A percentile compares a stretch with the other conserved stretches of the same genome.
These are phyloP conservation scores for Vimba vimba DNA, from an alignment of 2,113 vertebrate genomes.

Conservation along the genomic window DNA sequence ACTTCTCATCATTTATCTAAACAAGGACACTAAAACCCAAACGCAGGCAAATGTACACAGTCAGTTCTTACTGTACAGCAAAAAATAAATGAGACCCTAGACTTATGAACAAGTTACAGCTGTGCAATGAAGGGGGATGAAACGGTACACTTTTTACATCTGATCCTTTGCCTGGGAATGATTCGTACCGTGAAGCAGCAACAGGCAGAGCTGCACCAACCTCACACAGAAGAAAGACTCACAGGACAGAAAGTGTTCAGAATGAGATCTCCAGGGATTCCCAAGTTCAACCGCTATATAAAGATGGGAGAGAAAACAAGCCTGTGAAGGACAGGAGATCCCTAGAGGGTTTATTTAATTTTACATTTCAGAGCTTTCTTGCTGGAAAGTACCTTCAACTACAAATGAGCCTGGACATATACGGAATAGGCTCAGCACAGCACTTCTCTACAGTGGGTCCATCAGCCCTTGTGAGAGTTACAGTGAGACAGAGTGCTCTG, in stretches of 20 bases:
- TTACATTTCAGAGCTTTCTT: conserved; percentile 40
- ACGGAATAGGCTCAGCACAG: conserved; percentile 17
- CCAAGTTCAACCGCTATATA: conserved; percentile 6
- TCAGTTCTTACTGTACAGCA: conserved; percentile 45
- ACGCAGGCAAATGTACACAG: not conserved
- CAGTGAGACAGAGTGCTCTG: conserved; percentile 11
- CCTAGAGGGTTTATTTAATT: conserved; percentile 19
- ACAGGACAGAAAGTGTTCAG: not conserved
- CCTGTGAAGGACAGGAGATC: conserved; percentile 22
- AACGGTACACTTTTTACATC: conserved; percentile 71
- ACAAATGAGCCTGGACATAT: conserved; percentile 42
- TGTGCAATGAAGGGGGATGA: conserved; percentile 63
- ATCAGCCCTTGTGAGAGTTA: conserved; percentile 9
- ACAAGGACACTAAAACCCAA: conserved; percentile 4
- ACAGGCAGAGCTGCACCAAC: not conserved
- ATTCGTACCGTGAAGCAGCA: conserved; percentile 48
- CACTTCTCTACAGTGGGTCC: not conserved
- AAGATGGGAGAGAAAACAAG: conserved; percentile 20
- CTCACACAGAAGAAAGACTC: conserved; percentile 30
- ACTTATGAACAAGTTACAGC: conserved; percentile 71
- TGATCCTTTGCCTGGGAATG: conserved; percentile 70
- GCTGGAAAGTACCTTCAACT: conserved; percentile 2
- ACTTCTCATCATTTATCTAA: conserved; percentile 18
- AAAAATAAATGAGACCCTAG: conserved; percentile 47
- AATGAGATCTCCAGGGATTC: conserved; percentile 19